Evolutionary conservation across 1,140 invertebrate genomes (phyloP).

Genomic region (Melitaea cinxia): DNA sequence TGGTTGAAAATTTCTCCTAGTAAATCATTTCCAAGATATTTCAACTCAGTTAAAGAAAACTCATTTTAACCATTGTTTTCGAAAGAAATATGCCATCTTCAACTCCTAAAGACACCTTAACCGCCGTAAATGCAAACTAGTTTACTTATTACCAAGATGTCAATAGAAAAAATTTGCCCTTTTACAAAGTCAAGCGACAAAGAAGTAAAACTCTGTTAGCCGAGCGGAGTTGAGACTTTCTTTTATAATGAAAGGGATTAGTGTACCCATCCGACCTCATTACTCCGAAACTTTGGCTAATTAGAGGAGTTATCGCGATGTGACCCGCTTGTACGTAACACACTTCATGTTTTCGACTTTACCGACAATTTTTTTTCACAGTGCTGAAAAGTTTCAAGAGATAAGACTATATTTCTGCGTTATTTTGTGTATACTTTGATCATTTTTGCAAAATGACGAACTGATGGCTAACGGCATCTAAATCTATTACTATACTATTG

Average conservation of each 20-base stretch:
- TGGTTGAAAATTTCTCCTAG: too few relatives aligned
- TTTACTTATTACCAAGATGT: neutral
- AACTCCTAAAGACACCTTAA: neutral
- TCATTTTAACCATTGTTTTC: neutral
- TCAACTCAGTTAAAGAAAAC: too few relatives aligned
- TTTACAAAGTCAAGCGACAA: neutral
- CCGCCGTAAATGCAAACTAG: neutral
- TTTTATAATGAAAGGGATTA: conserved; percentile 27
- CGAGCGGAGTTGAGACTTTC: conserved; percentile 13
- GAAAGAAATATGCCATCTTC: neutral
- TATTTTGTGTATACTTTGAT: too few relatives aligned
- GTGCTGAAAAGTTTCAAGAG: neutral
- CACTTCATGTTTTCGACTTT: conserved; percentile 1
- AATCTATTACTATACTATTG: too few relatives aligned
- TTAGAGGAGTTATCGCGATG: conserved; percentile 18
- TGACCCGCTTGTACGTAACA: conserved; percentile 6
- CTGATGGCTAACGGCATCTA: too few relatives aligned
- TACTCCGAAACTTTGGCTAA: conserved; percentile 17
- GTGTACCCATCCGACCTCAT: conserved; percentile 18
- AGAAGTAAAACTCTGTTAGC: conserved; percentile 15
- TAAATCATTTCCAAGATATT: too few relatives aligned
- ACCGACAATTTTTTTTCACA: neutral
- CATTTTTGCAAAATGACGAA: too few relatives aligned
- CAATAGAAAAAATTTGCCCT: neutral
- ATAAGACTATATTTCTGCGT: too few relatives aligned